These are phyloP conservation scores for Corapipo altera DNA, from an alignment of 2,113 vertebrate genomes.

Conservation along the genomic window DNA sequence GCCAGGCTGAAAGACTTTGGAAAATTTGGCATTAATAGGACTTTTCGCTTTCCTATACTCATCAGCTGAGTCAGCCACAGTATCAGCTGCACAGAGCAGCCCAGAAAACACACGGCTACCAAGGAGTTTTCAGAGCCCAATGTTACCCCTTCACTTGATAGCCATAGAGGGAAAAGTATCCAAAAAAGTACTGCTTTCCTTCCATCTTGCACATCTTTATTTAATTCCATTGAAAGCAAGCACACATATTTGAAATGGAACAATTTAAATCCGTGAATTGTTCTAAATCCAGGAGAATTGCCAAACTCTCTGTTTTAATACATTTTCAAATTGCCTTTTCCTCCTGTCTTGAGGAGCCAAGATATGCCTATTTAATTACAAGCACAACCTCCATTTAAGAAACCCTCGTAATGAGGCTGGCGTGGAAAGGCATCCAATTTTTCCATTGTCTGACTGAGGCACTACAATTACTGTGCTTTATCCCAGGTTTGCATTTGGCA, in stretches of 20 bases:
- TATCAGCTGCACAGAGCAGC: not conserved
- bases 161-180: not conserved
- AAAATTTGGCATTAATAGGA: not conserved
- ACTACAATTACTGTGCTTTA: conserved; percentile 6
- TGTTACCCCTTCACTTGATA: not conserved
- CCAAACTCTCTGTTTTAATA: conserved; percentile 61
- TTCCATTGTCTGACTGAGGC: not conserved
- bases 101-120: not conserved
- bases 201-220: conserved; percentile 63
- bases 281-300: conserved; percentile 63
- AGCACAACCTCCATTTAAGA: conserved; percentile 44
- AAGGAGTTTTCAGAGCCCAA: not conserved
- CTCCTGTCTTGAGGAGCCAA: conserved; percentile 51
- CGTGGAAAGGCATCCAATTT: conserved; percentile 4
- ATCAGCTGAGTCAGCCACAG: not conserved
- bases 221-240: conserved; percentile 61
- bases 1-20: not conserved
- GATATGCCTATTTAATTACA: conserved; percentile 46
- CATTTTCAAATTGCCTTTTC: conserved; percentile 62
- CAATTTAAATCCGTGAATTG: conserved; percentile 57
- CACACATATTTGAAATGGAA: conserved; percentile 40
- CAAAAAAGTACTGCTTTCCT: not conserved
- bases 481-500: conserved; percentile 23
- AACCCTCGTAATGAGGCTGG: not conserved
- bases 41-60: not conserved